phyloP scores from a whole-genome alignment of 2,888 invertebrate genomes.

The Sesia apiformis region DNA sequence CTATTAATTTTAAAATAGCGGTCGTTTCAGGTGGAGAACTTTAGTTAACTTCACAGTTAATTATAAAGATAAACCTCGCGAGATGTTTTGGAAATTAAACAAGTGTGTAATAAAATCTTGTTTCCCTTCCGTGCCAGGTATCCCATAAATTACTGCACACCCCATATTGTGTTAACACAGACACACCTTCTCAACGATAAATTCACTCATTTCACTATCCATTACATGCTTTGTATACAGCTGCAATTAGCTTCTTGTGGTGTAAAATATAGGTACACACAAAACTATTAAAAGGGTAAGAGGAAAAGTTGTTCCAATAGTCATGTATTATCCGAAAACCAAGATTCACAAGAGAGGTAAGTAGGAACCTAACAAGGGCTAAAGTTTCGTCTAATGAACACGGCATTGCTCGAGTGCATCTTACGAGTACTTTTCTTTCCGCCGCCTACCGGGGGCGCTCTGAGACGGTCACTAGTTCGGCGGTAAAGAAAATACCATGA shows the following conservation, averaged over 20 bases:
- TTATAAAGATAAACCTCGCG: conserved; percentile 24
- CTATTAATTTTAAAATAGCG: no score
- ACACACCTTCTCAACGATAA: not conserved
- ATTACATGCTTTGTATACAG: not conserved
- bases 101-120: conserved; percentile 44
- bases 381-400: no score
- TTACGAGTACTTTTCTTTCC: no score
- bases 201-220: not conserved
- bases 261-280: not conserved
- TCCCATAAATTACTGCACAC: conserved; percentile 33
- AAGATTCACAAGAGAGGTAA: no score
- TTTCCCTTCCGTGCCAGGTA: conserved; percentile 27
- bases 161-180: conserved; percentile 20
- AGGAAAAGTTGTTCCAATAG: not conserved
- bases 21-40: conserved; percentile 4
- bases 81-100: conserved; percentile 40
- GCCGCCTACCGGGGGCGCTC: no score
- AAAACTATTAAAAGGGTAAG: not conserved
- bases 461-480: no score
- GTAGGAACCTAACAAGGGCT: no score
- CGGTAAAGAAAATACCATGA: no score
- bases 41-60: conserved; percentile 27
- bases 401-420: no score
- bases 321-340: not conserved
- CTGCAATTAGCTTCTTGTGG: not conserved